Evolutionary conservation across 2,888 invertebrate genomes (phyloP), one percentile per base, ranked within the genome.

Genomic region (Limnephilus rhombicus): DNA sequence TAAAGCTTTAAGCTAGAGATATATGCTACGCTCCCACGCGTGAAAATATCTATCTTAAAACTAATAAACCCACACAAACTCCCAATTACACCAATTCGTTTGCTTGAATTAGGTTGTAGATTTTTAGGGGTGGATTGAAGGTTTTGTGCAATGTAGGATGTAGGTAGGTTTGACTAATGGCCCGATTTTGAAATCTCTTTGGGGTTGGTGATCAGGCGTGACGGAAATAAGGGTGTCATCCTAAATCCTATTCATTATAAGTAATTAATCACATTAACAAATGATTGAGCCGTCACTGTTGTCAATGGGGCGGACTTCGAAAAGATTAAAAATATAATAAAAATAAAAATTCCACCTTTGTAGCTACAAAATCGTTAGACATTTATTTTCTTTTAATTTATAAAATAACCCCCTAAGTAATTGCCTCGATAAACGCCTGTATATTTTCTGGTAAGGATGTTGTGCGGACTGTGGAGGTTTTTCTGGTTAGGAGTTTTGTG

Each of bases 211-310:
- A 83, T 83, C 37, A 24, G 83, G 7, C 31, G n/a, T 15, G n/a
- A 18, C 45, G 86, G 49, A 53, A 29, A 86, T 86, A 86, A 88
- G 68, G 88, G 68, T 80, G 88, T 68, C 37, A 80, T 88, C 37
- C 88, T 88, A 88, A 86, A 88, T 88, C 88, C 88, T 80, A 80
- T 88, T 88, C 88, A 88, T 80, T 88, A 88, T 80, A 34, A 31
- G 88, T 68, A 80, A 88, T 88, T 88, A 88, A 88, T 88, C 88
- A 88, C 88, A 88, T 37, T 80, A 53, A 87, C 87, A 87, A 88
- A 88, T 80, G 88, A 34, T 68, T 80, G 24, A 88, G 24, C 88
- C 68, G 80, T n/a, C 88, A 88, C 88, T 24, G 18, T 83, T n/a
- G 3, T 18, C 41, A 29, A n/a, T 29, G 45, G 41, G 41, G 12